Percentiles rank a stretch among this genome's conserved stretches.
These are phyloP conservation scores for Bos indicus DNA, from an alignment of 2,113 vertebrate species.

Conservation along the genomic window DNA sequence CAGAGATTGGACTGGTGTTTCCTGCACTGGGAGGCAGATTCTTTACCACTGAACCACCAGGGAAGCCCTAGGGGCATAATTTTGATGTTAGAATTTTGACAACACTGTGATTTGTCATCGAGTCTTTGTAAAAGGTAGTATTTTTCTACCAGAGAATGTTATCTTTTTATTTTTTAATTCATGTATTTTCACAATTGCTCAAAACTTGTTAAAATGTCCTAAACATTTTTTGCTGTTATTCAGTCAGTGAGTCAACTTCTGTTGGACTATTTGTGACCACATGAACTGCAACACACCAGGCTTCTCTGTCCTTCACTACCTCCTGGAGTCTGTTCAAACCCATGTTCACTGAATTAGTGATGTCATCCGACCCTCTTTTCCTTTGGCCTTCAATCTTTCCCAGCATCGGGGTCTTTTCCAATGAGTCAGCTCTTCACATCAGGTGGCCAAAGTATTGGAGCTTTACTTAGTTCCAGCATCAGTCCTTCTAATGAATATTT, in stretches of 20 bases:
- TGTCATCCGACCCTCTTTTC: background rate
- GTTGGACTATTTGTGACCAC: background rate
- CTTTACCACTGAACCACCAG: background rate
- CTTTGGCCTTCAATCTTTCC: background rate
- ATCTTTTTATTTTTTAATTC: background rate
- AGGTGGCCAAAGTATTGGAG: background rate
- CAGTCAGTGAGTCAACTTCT: background rate
- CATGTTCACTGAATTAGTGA: background rate
- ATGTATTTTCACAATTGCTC: background rate
- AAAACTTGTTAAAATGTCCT: background rate
- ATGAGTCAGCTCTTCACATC: background rate
- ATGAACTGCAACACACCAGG: background rate
- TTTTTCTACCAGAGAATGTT: background rate
- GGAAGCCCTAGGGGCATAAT: background rate
- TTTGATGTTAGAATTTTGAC: background rate
- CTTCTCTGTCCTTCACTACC: background rate
- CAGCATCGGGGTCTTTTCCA: background rate
- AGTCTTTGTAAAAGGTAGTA: background rate
- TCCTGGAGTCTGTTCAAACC: background rate
- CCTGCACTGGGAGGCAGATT: background rate
- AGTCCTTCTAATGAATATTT: background rate
- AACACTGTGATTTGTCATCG: background rate
- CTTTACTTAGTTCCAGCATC: background rate
- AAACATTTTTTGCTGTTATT: background rate
- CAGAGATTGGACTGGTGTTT: background rate